Conservation (phyloP, 2,113 vertebrate species). For the Acanthochromis polyacanthus region DNA sequence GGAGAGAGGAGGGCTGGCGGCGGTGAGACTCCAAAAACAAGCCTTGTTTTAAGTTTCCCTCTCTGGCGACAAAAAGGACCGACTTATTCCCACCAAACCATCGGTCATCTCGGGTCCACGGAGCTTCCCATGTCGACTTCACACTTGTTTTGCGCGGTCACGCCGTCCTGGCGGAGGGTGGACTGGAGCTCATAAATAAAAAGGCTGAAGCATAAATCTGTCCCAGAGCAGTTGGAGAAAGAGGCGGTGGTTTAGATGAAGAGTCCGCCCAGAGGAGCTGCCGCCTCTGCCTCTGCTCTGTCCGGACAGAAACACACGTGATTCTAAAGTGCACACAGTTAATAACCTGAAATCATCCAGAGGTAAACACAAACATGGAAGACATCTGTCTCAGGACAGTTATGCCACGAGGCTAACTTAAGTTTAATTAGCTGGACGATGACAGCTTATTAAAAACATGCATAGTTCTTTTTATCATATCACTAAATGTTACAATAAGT, state of each 20-base stretch:
- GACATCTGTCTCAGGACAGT: no score
- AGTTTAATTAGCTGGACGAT: no score
- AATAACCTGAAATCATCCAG: neutral
- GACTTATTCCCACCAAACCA: slow-evolving; percentile 55
- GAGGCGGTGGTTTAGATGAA: slow-evolving; percentile 76
- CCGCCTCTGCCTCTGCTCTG: slow-evolving; percentile 22
- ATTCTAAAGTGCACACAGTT: slow-evolving; percentile 27
- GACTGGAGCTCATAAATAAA: slow-evolving; percentile 62
- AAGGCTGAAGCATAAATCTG: slow-evolving; percentile 65
- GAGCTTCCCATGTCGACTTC: slow-evolving; percentile 73
- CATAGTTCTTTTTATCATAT: no score
- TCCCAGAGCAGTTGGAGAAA: slow-evolving; percentile 74
- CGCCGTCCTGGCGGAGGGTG: slow-evolving; percentile 52
- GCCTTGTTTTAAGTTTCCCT: slow-evolving; percentile 76
- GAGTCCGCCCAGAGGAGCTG: slow-evolving; percentile 75
- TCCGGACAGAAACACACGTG: slow-evolving; percentile 66
- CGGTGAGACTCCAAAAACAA: slow-evolving; percentile 77
- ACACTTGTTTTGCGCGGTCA: slow-evolving; percentile 44
- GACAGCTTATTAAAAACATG: no score
- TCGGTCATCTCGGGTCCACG: slow-evolving; percentile 67
- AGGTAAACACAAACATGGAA: neutral
- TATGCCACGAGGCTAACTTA: no score
- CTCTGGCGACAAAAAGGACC: slow-evolving; percentile 59
- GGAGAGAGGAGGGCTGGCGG: slow-evolving; percentile 72
- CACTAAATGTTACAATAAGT: no score